A percentile compares a stretch with the other conserved stretches of the same genome.
phyloP scores from a whole-genome alignment of 2,888 invertebrate genomes.

The Tribolium freemani region DNA sequence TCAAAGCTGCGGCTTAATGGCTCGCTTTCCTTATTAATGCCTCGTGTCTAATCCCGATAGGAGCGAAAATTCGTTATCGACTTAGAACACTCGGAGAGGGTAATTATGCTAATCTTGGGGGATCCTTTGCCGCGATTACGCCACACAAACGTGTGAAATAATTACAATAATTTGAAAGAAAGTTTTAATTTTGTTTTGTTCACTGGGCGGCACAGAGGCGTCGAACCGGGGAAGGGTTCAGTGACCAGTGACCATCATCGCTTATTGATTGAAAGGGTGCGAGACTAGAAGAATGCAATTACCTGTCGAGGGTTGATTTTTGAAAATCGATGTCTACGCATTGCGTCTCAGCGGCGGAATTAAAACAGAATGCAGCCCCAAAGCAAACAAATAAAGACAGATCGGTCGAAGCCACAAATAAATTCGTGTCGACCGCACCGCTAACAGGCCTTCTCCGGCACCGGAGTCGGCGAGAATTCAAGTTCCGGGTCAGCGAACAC shows the following conservation, averaged over 20 bases:
- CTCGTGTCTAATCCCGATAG: constrained; percentile 41
- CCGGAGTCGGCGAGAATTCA: constrained; percentile 50
- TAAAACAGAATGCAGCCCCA: constrained; percentile 46
- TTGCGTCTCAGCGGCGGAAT: constrained; percentile 37
- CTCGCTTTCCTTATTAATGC: constrained; percentile 37
- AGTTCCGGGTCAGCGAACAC: constrained; percentile 54
- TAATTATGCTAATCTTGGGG: constrained; percentile 54
- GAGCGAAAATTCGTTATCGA: constrained; percentile 51
- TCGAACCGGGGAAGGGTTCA: neutral
- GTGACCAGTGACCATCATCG: neutral
- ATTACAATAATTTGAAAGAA: neutral
- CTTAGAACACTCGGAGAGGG: constrained; percentile 51
- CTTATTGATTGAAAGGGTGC: neutral
- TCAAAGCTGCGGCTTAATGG: neutral
- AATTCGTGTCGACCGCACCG: constrained; percentile 53
- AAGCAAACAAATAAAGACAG: constrained; percentile 52
- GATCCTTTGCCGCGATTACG: constrained; percentile 40
- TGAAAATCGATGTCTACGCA: constrained; percentile 31
- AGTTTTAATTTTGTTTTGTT: neutral
- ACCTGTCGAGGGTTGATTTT: neutral
- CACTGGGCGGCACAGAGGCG: neutral
- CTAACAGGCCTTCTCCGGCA: constrained; percentile 51
- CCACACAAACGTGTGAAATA: constrained; percentile 21
- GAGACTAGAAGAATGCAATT: neutral
- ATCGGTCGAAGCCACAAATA: constrained; percentile 51